phyloP scores from a whole-genome alignment of 2,888 invertebrate genomes.

The Cosmia pyralina region DNA sequence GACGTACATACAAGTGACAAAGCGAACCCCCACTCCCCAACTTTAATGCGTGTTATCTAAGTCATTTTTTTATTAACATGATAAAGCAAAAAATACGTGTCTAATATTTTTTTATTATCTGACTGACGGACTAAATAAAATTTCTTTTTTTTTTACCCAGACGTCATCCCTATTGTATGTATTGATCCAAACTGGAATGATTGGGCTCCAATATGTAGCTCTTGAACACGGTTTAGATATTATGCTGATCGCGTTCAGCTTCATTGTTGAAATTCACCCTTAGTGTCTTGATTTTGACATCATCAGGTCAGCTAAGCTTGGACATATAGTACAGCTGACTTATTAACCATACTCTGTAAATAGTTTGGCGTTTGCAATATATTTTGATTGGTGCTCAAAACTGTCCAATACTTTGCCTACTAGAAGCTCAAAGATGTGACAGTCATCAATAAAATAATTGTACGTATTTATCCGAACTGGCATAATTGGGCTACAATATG shows the following conservation, averaged over 20 bases:
- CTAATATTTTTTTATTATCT: too few relatives aligned
- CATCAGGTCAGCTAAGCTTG: background rate
- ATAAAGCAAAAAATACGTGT: too few relatives aligned
- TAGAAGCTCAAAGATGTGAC: slow-evolving; percentile 26
- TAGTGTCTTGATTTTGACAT: background rate
- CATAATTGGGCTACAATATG: slow-evolving; percentile 48
- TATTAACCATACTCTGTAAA: background rate
- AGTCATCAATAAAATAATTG: slow-evolving; percentile 38
- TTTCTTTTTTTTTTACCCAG: too few relatives aligned
- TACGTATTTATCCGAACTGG: slow-evolving; percentile 44
- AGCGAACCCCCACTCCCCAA: too few relatives aligned
- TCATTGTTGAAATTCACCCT: background rate
- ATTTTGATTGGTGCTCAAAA: background rate
- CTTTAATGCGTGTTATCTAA: too few relatives aligned
- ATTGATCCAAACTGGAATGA: slow-evolving; percentile 46
- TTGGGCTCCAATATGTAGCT: slow-evolving; percentile 44
- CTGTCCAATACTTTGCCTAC: background rate
- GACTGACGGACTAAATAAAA: too few relatives aligned
- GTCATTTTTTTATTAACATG: too few relatives aligned
- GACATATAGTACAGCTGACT: background rate
- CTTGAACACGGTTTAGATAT: too few relatives aligned
- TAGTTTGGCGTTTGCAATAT: background rate
- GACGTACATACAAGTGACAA: too few relatives aligned
- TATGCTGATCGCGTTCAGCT: too few relatives aligned
- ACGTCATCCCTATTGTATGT: too few relatives aligned